Conservation (phyloP, 1,140 invertebrate genomes). For the Drosophila eugracilis region DNA sequence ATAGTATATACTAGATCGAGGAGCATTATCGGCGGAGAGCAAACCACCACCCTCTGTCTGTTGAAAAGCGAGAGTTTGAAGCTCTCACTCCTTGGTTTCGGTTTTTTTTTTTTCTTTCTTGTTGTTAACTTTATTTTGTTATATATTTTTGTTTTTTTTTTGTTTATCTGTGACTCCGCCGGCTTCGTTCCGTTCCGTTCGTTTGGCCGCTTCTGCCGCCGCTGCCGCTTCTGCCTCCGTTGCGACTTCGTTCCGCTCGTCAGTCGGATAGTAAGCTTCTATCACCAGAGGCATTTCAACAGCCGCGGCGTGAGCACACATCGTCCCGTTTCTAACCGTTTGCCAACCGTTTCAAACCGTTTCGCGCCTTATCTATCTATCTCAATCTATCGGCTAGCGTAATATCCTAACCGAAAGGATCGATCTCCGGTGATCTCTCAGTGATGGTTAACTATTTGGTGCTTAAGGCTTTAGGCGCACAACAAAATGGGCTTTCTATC, state of each 20-base stretch:
- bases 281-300: constrained; percentile 66
- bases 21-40: not conserved
- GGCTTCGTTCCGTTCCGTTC: constrained; percentile 40
- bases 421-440: constrained; percentile 23
- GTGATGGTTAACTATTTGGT: constrained; percentile 57
- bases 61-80: constrained; percentile 16
- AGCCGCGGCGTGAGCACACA: constrained; percentile 41
- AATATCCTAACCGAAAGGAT: constrained; percentile 11
- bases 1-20: not conserved
- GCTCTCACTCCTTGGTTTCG: too few species aligned
- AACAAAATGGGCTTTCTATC: constrained; percentile 88
- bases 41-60: not conserved
- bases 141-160: constrained; percentile 8
- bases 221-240: constrained; percentile 2
- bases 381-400: not conserved
- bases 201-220: not conserved
- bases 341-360: constrained; percentile 4
- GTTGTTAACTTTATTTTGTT: not conserved
- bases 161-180: constrained; percentile 41
- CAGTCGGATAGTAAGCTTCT: constrained; percentile 26
- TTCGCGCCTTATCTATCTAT: not conserved
- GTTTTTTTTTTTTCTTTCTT: not conserved
- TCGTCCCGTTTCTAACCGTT: constrained; percentile 1
- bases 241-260: constrained; percentile 25
- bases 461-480: constrained; percentile 46